Evolutionary conservation across 1,140 invertebrate genomes (phyloP).

Genomic region (Neuroterus valhalla): DNA sequence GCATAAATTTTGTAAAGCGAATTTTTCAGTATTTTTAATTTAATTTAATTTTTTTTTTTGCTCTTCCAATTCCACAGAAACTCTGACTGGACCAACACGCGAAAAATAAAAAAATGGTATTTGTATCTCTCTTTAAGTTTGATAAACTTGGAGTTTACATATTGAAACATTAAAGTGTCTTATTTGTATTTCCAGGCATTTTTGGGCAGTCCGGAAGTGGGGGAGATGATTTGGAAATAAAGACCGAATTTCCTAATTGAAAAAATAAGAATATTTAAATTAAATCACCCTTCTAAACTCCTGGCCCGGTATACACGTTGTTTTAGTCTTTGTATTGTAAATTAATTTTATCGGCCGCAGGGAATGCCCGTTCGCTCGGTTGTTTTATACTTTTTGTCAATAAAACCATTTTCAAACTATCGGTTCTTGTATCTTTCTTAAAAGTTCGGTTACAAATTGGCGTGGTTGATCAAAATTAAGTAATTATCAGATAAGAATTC

Average conservation of each 20-base stretch:
- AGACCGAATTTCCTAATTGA: constrained; percentile 75
- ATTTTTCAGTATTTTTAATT: constrained; percentile 33
- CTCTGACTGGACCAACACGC: constrained; percentile 46
- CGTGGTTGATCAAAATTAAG: background rate
- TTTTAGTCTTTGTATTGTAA: background rate
- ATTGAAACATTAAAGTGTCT: constrained; percentile 50
- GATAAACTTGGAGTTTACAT: constrained; percentile 36
- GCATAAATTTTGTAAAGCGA: constrained; percentile 52
- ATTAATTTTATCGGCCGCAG: background rate
- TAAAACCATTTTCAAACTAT: too few relatives aligned
- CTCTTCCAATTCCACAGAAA: constrained; percentile 31
- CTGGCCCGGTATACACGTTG: constrained; percentile 33
- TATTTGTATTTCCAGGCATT: constrained; percentile 76
- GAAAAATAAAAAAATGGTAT: constrained; percentile 47
- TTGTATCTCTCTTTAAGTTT: constrained; percentile 55
- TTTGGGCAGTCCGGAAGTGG: constrained; percentile 68
- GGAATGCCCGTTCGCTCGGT: background rate
- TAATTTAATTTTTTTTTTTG: background rate
- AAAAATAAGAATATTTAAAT: constrained; percentile 57
- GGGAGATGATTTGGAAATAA: constrained; percentile 76
- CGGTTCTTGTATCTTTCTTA: too few relatives aligned
- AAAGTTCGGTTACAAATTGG: background rate
- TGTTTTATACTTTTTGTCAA: background rate
- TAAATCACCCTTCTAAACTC: constrained; percentile 61
- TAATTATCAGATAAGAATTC: background rate